Conservation (phyloP, 2,888 invertebrate species). For the Dynastes tityus region DNA sequence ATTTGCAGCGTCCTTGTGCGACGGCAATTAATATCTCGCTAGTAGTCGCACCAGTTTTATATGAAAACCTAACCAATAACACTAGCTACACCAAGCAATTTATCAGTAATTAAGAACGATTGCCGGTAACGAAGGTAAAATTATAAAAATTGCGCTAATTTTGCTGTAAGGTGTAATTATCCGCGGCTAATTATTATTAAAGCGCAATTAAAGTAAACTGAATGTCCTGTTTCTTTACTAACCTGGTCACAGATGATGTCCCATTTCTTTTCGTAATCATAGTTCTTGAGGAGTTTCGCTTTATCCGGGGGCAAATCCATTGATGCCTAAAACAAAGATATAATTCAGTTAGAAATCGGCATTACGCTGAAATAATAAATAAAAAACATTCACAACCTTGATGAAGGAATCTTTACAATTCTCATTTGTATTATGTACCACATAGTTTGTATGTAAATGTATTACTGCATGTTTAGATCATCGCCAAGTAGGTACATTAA, state of each 20-base stretch:
- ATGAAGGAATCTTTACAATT: no score
- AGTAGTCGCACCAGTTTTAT: background rate
- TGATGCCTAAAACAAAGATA: constrained; percentile 85
- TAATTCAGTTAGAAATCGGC: constrained; percentile 58
- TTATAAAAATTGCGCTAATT: background rate
- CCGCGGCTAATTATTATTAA: background rate
- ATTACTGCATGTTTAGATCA: no score
- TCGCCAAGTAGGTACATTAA: no score
- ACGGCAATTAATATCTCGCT: background rate
- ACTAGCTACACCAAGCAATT: background rate
- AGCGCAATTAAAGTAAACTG: background rate
- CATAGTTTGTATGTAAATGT: no score
- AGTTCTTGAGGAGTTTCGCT: constrained; percentile 94
- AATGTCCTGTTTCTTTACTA: constrained; percentile 62
- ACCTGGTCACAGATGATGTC: constrained; percentile 99
- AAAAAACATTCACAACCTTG: background rate
- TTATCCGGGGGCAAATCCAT: constrained; percentile 99
- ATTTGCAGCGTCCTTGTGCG: constrained; percentile 4
- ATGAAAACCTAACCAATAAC: background rate
- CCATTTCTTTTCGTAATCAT: constrained; percentile 99
- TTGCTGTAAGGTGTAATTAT: background rate
- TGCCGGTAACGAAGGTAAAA: background rate
- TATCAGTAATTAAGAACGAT: constrained; percentile 13
- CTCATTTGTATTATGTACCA: no score
- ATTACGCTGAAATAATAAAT: constrained; percentile 22